phyloP scores from a whole-genome alignment of 92 coral and sea anemone genomes.

The Zoanthus solanderi region DNA sequence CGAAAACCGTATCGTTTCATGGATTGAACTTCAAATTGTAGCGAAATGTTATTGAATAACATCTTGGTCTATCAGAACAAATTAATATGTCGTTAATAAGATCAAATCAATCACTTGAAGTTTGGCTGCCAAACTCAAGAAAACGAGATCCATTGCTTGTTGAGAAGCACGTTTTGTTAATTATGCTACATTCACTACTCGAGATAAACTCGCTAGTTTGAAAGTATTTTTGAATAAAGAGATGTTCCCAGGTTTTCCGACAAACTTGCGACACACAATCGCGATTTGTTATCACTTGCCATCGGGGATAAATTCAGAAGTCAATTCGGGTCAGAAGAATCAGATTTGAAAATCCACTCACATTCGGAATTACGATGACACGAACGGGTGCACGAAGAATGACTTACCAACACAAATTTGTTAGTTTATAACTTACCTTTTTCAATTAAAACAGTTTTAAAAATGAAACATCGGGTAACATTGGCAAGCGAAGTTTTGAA shows the following conservation, averaged over 20 bases:
- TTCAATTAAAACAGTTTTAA: not conserved
- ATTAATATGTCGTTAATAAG: constrained; percentile 62
- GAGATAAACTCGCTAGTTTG: not conserved
- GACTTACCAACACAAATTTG: not conserved
- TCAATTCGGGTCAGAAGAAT: constrained; percentile 51
- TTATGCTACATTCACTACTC: not conserved
- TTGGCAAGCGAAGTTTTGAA: not conserved
- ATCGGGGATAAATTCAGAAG: constrained; percentile 43
- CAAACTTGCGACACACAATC: not conserved
- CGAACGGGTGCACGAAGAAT: not conserved
- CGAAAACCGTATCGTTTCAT: constrained; percentile 8
- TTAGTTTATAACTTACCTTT: constrained; percentile 18
- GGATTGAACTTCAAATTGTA: not conserved
- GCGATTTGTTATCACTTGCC: constrained; percentile 39
- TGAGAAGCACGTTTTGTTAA: constrained; percentile 13
- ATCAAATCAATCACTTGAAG: constrained; percentile 75
- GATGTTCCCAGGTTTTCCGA: not conserved
- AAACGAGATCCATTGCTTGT: constrained; percentile 4
- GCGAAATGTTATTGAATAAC: constrained; percentile 20
- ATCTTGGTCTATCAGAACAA: constrained; percentile 22
- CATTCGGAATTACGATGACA: constrained; percentile 3
- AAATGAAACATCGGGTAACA: not conserved
- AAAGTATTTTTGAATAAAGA: not conserved
- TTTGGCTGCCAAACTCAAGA: constrained; percentile 58
- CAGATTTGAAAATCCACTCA: constrained; percentile 20